Conservation (phyloP, 2,797 vertebrate species). For the Pipistrellus pygmaeus region DNA sequence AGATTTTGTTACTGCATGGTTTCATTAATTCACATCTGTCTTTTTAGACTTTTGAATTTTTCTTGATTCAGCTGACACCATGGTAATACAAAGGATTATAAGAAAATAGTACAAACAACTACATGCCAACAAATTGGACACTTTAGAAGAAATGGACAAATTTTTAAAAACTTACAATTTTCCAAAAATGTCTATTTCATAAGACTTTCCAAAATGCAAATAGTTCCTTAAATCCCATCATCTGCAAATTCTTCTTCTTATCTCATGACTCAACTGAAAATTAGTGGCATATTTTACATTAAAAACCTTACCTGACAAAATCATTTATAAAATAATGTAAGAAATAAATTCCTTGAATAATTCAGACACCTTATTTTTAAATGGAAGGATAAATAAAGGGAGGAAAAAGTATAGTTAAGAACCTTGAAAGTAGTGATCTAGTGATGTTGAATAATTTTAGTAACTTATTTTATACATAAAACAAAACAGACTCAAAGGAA, state of each 20-base stretch:
- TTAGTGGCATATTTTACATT: neutral
- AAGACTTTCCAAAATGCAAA: neutral
- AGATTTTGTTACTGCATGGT: neutral
- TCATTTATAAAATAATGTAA: neutral
- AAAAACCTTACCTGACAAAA: neutral
- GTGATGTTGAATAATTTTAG: neutral
- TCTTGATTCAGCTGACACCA: neutral
- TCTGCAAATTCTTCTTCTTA: neutral
- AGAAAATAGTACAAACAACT: neutral
- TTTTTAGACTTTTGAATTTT: neutral
- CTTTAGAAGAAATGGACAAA: neutral
- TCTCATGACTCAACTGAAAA: neutral
- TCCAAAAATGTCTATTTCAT: neutral
- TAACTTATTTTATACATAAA: neutral
- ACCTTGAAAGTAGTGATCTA: neutral
- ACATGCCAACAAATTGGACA: neutral
- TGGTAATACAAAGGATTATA: neutral
- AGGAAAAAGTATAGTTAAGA: neutral
- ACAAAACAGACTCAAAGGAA: neutral
- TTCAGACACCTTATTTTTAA: constrained; percentile 23
- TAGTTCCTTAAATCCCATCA: neutral
- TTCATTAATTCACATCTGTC: neutral
- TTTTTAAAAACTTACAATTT: neutral
- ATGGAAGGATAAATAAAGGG: neutral
- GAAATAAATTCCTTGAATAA: neutral